Evolutionary conservation across 1,140 invertebrate species (phyloP).

Genomic region (Agrypnia vestita): DNA sequence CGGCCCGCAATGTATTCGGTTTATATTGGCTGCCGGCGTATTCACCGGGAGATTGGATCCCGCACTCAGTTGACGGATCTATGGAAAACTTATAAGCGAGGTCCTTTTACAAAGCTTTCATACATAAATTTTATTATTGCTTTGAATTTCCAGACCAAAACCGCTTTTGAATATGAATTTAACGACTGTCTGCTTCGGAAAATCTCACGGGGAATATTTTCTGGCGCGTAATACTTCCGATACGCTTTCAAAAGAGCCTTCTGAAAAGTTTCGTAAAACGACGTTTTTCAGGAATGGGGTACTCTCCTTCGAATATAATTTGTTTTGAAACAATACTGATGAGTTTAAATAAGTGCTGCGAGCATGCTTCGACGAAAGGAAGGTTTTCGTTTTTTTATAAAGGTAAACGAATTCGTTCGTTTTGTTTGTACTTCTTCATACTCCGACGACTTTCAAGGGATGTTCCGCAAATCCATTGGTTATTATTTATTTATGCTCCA

Average conservation of each 20-base stretch:
- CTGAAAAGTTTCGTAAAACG: constrained; percentile 2
- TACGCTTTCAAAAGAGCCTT: constrained; percentile 1
- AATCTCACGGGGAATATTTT: constrained; percentile 18
- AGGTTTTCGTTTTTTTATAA: too few species aligned
- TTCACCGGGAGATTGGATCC: constrained; percentile 21
- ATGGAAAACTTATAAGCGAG: constrained; percentile 24
- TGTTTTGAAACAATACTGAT: too few species aligned
- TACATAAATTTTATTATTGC: constrained; percentile 33
- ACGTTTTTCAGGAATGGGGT: too few species aligned
- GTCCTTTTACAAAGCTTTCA: constrained; percentile 27
- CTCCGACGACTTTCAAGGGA: too few species aligned
- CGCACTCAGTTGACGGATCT: constrained; percentile 15
- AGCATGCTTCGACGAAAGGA: too few species aligned
- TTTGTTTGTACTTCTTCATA: too few species aligned
- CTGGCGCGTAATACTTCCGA: neutral
- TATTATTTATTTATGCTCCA: too few species aligned
- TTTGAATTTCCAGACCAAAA: constrained; percentile 34
- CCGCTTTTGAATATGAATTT: constrained; percentile 32
- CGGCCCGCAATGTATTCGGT: neutral
- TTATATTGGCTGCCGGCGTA: constrained; percentile 14
- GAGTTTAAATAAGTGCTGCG: too few species aligned
- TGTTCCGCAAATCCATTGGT: too few species aligned
- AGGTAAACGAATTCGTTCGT: too few species aligned
- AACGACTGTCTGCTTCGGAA: constrained; percentile 33
- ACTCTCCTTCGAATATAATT: too few species aligned